Conservation (phyloP, 2,113 vertebrate species). For the Cyanistes caeruleus region DNA sequence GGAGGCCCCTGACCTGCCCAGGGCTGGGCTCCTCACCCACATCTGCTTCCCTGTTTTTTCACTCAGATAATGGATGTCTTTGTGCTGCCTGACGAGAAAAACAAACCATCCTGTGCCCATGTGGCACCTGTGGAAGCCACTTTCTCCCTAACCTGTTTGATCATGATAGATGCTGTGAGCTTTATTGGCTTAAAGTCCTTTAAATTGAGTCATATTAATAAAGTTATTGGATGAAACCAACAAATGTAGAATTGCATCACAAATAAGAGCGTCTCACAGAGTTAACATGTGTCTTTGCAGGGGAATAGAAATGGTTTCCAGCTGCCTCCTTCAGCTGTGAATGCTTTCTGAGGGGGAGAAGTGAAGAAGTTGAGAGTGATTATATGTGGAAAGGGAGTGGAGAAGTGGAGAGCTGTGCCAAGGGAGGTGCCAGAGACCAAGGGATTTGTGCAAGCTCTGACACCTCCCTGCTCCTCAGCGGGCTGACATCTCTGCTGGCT, state of each 20-base stretch:
- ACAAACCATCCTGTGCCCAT: accelerated
- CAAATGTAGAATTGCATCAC: background rate
- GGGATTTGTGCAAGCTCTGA: background rate
- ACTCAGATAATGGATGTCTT: background rate
- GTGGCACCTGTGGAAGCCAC: background rate
- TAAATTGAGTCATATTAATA: background rate
- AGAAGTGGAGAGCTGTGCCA: background rate
- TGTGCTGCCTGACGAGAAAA: background rate
- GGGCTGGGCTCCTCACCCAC: background rate
- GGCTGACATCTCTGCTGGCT: accelerated
- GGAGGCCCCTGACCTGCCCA: background rate
- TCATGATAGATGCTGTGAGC: background rate
- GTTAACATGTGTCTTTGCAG: background rate
- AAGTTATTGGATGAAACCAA: background rate
- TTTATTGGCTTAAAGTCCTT: background rate
- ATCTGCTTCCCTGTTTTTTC: background rate
- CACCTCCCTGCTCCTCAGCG: background rate
- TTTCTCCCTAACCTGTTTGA: background rate
- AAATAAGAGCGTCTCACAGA: background rate
- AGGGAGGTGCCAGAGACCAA: background rate
- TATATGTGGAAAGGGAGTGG: background rate
- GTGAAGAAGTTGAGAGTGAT: background rate
- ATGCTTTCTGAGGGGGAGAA: background rate
- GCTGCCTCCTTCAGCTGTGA: background rate
- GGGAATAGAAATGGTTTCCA: background rate